A percentile compares a stretch with the other conserved stretches of the same genome.
Conservation (phyloP, 2,113 vertebrate species). For the Aythya baeri region DNA sequence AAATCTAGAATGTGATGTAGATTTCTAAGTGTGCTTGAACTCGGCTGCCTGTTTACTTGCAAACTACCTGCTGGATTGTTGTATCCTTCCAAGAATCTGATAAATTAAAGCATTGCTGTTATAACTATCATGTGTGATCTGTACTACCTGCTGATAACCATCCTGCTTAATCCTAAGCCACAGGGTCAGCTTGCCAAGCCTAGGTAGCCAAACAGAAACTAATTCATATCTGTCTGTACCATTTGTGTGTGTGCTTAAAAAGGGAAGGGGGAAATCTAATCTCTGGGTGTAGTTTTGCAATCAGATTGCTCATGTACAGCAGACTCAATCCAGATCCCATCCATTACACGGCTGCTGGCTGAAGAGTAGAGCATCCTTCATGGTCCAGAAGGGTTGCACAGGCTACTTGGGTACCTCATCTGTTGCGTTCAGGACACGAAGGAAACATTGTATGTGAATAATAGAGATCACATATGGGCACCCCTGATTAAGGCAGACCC, state of each 20-base stretch:
- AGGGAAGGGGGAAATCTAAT: neutral
- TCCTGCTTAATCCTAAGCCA: neutral
- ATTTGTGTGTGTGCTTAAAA: neutral
- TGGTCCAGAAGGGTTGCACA: neutral
- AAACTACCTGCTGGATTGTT: neutral
- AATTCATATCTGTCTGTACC: neutral
- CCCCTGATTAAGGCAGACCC: neutral
- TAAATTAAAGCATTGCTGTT: neutral
- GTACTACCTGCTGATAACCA: neutral
- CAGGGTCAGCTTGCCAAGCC: neutral
- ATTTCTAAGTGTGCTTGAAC: neutral
- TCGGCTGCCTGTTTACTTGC: neutral
- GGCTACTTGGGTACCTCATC: neutral
- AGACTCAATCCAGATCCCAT: neutral
- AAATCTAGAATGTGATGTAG: neutral
- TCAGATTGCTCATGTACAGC: neutral
- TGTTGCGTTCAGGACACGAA: neutral
- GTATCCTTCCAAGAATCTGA: neutral
- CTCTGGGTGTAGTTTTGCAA: neutral
- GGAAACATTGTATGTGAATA: neutral
- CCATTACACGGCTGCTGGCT: neutral
- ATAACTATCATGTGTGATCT: neutral
- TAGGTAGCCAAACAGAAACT: neutral
- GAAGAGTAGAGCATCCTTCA: neutral
- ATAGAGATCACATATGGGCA: neutral